Conservation (phyloP, 2,888 invertebrate species). For the Alcis repandata region DNA sequence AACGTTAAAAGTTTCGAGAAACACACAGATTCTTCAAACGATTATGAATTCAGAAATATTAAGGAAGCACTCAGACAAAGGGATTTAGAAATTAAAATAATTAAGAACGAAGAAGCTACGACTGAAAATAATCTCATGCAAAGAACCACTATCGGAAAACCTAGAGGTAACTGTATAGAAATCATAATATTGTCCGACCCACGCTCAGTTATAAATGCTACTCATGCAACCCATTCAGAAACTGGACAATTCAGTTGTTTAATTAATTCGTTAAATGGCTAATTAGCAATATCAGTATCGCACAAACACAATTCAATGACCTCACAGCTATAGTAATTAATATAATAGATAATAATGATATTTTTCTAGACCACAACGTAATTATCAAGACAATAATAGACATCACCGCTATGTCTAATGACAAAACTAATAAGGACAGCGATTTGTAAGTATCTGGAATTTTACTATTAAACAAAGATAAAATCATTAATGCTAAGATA, state of each 20-base stretch:
- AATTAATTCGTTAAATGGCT: too few species aligned
- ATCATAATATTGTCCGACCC: too few species aligned
- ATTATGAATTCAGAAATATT: constrained; percentile 60
- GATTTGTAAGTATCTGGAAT: constrained; percentile 57
- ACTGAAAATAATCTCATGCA: not conserved
- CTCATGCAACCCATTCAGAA: too few species aligned
- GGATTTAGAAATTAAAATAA: not conserved
- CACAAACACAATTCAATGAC: too few species aligned
- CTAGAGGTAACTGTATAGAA: too few species aligned
- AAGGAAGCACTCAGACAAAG: constrained; percentile 56
- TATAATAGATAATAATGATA: constrained; percentile 8
- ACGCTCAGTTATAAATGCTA: too few species aligned
- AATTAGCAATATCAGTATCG: too few species aligned
- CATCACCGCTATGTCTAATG: constrained; percentile 55
- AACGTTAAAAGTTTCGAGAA: not conserved
- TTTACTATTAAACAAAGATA: constrained; percentile 1
- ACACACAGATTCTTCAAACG: constrained; percentile 42
- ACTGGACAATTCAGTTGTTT: too few species aligned
- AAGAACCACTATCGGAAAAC: not conserved
- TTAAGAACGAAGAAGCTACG: not conserved
- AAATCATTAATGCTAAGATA: too few species aligned
- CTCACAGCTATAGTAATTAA: not conserved
- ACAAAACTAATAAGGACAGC: constrained; percentile 48
- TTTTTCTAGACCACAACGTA: constrained; percentile 61
- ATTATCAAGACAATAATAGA: constrained; percentile 72